Conservation (phyloP, 23 tunicate species). For the Trididemnum nubilum region DNA sequence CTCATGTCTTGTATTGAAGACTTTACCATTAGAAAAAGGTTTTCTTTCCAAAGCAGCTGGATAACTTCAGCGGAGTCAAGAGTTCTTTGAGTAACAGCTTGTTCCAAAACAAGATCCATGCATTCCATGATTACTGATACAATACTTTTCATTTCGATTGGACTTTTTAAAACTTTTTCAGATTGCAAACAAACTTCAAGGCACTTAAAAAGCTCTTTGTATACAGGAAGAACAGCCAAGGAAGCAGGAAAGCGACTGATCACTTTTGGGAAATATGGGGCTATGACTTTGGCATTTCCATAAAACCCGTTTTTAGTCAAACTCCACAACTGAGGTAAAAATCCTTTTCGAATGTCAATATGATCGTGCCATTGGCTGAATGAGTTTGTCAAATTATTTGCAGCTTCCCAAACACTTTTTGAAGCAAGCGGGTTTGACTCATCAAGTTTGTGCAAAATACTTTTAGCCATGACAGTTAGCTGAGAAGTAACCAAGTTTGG, state of each 20-base stretch:
- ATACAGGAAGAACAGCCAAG: constrained; percentile 32
- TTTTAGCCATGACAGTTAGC: constrained; percentile 19
- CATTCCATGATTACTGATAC: constrained; percentile 49
- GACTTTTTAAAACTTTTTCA: constrained; percentile 28
- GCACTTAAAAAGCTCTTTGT: constrained; percentile 53
- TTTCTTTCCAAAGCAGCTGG: constrained; percentile 20
- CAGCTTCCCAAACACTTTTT: constrained; percentile 60
- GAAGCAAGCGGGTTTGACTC: constrained; percentile 43
- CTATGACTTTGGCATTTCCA: constrained; percentile 51
- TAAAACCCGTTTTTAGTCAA: constrained; percentile 62
- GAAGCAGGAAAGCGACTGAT: constrained; percentile 49
- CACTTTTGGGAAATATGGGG: constrained; percentile 39
- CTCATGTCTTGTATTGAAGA: background rate
- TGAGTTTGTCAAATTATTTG: constrained; percentile 26
- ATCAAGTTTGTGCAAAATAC: constrained; percentile 59
- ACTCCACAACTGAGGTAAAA: constrained; percentile 60
- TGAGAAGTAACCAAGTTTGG: constrained; percentile 41
- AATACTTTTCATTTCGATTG: constrained; percentile 51
- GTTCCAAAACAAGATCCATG: constrained; percentile 28
- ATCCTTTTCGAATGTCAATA: constrained; percentile 72
- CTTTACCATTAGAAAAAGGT: constrained; percentile 41
- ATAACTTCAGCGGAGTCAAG: constrained; percentile 17
- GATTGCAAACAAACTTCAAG: constrained; percentile 22
- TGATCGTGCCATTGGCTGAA: constrained; percentile 53
- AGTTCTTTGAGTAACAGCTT: constrained; percentile 15